Conservation (phyloP, 2,888 invertebrate genomes). For the Tenthredo scrophulariae region DNA sequence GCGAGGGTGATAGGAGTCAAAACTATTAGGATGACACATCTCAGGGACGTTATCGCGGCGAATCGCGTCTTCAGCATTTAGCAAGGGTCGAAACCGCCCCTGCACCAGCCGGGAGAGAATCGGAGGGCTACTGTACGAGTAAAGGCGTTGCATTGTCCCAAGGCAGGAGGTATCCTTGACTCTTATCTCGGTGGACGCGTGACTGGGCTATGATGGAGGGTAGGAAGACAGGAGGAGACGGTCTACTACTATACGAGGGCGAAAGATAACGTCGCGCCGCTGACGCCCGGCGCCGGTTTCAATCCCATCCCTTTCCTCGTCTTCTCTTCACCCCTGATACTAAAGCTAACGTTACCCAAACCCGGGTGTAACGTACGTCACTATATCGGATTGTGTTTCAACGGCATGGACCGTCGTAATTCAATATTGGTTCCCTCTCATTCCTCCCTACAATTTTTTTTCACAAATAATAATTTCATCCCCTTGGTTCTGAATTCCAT, state of each 20-base stretch:
- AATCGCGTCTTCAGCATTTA: constrained; percentile 58
- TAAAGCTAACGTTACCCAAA: not conserved
- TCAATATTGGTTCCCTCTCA: constrained; percentile 29
- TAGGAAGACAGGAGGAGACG: constrained; percentile 52
- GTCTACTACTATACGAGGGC: constrained; percentile 57
- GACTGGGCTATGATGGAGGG: constrained; percentile 66
- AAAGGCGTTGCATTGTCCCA: constrained; percentile 64
- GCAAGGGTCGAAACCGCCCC: constrained; percentile 46
- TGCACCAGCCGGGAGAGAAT: not conserved
- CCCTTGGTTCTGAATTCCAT: not conserved
- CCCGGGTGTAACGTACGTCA: constrained; percentile 28
- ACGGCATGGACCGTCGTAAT: constrained; percentile 40
- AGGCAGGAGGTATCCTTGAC: constrained; percentile 57
- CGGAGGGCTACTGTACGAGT: not conserved
- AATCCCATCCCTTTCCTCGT: constrained; percentile 38
- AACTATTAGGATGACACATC: constrained; percentile 67
- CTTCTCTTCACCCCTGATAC: not conserved
- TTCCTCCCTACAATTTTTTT: not conserved
- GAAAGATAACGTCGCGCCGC: constrained; percentile 68
- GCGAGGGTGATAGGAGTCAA: constrained; percentile 52
- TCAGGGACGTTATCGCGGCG: constrained; percentile 55
- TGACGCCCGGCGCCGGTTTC: constrained; percentile 66
- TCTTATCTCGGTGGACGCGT: constrained; percentile 70
- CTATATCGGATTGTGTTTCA: constrained; percentile 42
- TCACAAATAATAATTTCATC: not conserved